A percentile compares a stretch with the other conserved stretches of the same genome.
These are phyloP conservation scores for Acronicta leporina DNA, from an alignment of 2,888 invertebrate species.

Conservation along the genomic window DNA sequence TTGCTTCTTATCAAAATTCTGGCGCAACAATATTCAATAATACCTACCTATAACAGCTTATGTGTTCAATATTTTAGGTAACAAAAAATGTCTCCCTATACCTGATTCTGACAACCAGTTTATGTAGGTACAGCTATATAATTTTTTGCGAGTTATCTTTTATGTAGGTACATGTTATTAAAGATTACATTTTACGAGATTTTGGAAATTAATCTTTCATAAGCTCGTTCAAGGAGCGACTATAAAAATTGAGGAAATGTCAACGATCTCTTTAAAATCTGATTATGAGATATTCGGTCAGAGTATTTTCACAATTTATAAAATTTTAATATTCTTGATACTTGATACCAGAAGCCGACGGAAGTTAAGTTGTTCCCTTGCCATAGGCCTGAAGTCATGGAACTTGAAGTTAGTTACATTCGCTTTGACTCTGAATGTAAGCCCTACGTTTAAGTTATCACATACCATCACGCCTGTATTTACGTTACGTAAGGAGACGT, in stretches of 20 bases:
- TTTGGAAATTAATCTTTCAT: constrained; percentile 53
- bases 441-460: no score
- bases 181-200: constrained; percentile 59
- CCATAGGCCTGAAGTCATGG: no score
- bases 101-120: constrained; percentile 24
- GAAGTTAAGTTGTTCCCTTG: no score
- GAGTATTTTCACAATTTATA: background rate
- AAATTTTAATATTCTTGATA: no score
- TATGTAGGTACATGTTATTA: constrained; percentile 47
- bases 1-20: no score
- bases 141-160: constrained; percentile 34
- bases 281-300: background rate
- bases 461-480: no score
- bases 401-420: no score
- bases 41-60: background rate
- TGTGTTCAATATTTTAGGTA: no score
- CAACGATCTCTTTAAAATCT: constrained; percentile 27
- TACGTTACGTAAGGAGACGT: no score
- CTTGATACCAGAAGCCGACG: no score
- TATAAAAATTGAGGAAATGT: constrained; percentile 47
- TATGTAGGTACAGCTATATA: constrained; percentile 16
- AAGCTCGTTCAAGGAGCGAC: constrained; percentile 43
- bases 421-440: no score
- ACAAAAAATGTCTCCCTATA: constrained; percentile 11
- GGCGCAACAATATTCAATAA: no score